Conservation (phyloP, 2,113 vertebrate genomes). For the Hystrix cristata region DNA sequence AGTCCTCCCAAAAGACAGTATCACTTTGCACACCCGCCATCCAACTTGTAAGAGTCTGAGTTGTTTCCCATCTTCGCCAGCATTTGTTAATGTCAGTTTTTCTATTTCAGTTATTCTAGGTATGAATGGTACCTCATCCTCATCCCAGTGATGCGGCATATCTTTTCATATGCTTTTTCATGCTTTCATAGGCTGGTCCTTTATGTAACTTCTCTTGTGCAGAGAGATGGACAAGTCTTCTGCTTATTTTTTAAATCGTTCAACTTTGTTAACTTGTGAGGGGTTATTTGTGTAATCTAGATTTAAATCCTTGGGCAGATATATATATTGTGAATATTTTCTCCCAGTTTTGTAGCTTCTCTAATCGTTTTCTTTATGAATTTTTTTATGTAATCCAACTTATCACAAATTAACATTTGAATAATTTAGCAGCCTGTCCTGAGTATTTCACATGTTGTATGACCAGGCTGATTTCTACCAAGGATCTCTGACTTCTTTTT, state of each 20-base stretch:
- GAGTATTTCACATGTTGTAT: neutral
- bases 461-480: neutral
- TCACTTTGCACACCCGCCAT: neutral
- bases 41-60: neutral
- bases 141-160: neutral
- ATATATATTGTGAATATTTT: neutral
- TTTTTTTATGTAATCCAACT: neutral
- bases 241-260: neutral
- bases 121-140: neutral
- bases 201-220: neutral
- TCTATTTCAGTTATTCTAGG: neutral
- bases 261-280: neutral
- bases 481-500: neutral
- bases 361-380: neutral
- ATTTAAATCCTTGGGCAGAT: neutral
- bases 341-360: neutral
- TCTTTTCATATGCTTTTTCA: neutral
- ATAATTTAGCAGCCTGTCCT: neutral
- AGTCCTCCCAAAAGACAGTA: neutral
- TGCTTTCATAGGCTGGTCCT: neutral
- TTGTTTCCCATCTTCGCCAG: neutral
- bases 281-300: neutral
- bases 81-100: neutral
- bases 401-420: constrained; percentile 31
- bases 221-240: neutral